A percentile compares a stretch with the other conserved stretches of the same genome.
Conservation (phyloP, 1,140 invertebrate genomes). For the Neotoxoptera formosana region DNA sequence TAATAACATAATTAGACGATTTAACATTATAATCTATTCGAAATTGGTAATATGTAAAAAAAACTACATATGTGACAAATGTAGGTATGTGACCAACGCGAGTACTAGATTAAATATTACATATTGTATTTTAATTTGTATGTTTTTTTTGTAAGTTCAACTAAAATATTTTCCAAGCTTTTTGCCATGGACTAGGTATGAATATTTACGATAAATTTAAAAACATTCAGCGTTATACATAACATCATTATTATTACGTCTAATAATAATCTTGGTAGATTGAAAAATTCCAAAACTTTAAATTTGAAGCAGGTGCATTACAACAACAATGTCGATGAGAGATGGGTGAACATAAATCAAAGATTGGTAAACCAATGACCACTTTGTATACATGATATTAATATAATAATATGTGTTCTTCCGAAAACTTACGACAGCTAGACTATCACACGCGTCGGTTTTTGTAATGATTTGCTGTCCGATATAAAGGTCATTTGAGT, state of each 20-base stretch:
- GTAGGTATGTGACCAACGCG: too few species aligned
- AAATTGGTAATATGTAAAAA: too few species aligned
- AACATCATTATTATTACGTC: too few species aligned
- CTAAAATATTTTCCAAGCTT: background rate
- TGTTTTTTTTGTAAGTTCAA: background rate
- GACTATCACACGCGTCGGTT: background rate
- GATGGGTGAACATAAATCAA: background rate
- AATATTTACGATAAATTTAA: background rate
- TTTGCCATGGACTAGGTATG: background rate
- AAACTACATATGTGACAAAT: too few species aligned
- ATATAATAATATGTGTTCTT: too few species aligned
- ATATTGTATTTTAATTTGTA: too few species aligned
- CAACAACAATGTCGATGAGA: background rate
- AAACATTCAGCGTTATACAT: too few species aligned
- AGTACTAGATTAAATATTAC: too few species aligned
- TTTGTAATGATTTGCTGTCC: background rate
- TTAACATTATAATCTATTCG: too few species aligned
- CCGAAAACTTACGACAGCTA: background rate
- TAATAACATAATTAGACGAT: background rate
- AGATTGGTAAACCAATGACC: background rate
- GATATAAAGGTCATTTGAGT: background rate
- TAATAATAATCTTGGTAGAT: too few species aligned
- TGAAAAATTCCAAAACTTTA: too few species aligned
- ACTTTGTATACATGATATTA: background rate
- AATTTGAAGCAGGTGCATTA: too few species aligned